These are phyloP conservation scores for Thaumetopoea pityocampa DNA, from an alignment of 1,140 invertebrate genomes.

Conservation along the genomic window DNA sequence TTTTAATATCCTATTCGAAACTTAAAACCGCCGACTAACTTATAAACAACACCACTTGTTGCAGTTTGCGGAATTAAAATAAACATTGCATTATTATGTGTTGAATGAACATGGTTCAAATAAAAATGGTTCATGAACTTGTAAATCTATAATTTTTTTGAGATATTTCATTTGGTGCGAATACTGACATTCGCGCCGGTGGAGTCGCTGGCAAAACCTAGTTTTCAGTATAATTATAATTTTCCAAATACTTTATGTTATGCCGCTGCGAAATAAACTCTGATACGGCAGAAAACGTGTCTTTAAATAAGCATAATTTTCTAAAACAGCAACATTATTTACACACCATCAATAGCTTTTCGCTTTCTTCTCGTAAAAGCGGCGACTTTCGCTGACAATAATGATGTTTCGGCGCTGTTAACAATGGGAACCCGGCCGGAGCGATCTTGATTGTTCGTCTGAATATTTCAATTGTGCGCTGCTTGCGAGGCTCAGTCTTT, in stretches of 20 bases:
- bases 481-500: constrained; percentile 22
- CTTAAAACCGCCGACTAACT: no score
- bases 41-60: no score
- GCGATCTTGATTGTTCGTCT: constrained; percentile 37
- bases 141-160: no score
- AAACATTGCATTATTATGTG: no score
- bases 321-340: constrained; percentile 20
- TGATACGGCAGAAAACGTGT: constrained; percentile 8
- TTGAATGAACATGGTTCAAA: no score
- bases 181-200: no score
- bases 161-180: no score
- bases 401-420: constrained; percentile 44
- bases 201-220: no score
- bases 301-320: constrained; percentile 19
- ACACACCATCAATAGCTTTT: constrained; percentile 35
- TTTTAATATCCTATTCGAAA: no score
- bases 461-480: constrained; percentile 38
- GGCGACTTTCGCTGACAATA: constrained; percentile 46
- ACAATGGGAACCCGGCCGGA: constrained; percentile 38
- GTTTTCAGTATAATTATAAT: no score
- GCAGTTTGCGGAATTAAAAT: no score
- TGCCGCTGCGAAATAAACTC: constrained; percentile 9
- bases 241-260: constrained; percentile 9
- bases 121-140: no score
- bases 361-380: constrained; percentile 46